Conservation (phyloP, 2,113 vertebrate species). For the Poeciliopsis prolifica region DNA sequence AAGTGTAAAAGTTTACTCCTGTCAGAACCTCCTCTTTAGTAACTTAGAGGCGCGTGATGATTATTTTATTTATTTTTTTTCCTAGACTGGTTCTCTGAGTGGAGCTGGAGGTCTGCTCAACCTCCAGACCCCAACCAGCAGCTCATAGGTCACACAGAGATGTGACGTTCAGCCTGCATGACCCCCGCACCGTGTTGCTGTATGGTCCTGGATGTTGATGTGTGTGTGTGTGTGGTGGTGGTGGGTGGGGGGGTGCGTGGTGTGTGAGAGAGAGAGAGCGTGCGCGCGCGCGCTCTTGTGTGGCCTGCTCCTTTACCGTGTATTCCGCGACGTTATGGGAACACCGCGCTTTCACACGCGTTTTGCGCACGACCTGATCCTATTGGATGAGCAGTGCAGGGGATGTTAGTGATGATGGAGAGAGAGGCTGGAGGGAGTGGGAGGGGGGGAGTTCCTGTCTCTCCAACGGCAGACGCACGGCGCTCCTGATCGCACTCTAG, state of each 20-base stretch:
- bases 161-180: slow-evolving; percentile 24
- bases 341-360: slow-evolving; percentile 38
- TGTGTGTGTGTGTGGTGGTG: no score
- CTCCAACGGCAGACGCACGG: slow-evolving; percentile 42
- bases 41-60: neutral
- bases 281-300: slow-evolving; percentile 9
- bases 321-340: slow-evolving; percentile 34
- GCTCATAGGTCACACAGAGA: slow-evolving; percentile 27
- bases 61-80: neutral
- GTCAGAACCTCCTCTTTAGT: neutral
- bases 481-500: slow-evolving; percentile 56
- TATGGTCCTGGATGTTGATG: neutral
- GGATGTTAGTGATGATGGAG: slow-evolving; percentile 36
- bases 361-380: slow-evolving; percentile 50
- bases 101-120: slow-evolving; percentile 6
- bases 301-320: slow-evolving; percentile 20
- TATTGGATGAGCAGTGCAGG: slow-evolving; percentile 59
- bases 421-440: neutral
- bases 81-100: slow-evolving; percentile 4
- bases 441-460: slow-evolving; percentile 30
- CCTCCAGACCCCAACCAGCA: slow-evolving; percentile 21
- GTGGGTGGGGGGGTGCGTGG: no score
- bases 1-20: no score
- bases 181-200: slow-evolving; percentile 31
- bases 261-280: no score